Evolutionary conservation across 2,888 invertebrate species (phyloP), one percentile per base, ranked within the genome.

Genomic region (Orthosia gracilis): DNA sequence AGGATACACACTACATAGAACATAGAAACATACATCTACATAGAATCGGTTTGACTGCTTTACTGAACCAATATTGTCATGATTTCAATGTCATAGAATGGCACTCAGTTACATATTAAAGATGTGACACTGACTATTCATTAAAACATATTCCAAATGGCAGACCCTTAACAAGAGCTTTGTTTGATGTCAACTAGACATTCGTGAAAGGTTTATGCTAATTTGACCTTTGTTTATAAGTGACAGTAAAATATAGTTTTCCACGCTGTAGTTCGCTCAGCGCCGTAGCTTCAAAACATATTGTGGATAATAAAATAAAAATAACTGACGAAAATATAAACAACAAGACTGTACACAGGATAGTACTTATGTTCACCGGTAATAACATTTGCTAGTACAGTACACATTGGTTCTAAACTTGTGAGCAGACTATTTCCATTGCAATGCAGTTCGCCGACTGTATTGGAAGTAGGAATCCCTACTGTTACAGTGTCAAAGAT

Each of bases 341-440:
- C 15, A 45, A 21, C 40, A 3, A 17, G 45, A 45, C 61, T 61
- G 61, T 45, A 61, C 55, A 45, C 15, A 13, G 7, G 47, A 52
- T 76, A 68, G 68, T 69, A 68, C 26, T 73, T 80, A 74, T 75
- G 70, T 58, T 73, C 63, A 83, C 63, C 49, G 71, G 73, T 83
- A 83, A 83, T 79, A 72, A 73, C 61, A 70, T 82, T 75, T 70
- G 64, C 55, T 61, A 54, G 54, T 75, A 49, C n/a, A 17, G 63
- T 64, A 59, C 47, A 57, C 74, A 62, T 52, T 47, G 52, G 21
- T 17, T 69, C 45, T 69, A 52, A 69, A 64, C 69, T 73, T 23
- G 47, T 50, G 40, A 63, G 47, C 9, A 21, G 65, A 31, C 15
- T 18, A 12, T 7, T 31, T 31, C 5, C 31, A 31, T 31, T 31